Evolutionary conservation across 1,140 invertebrate species (phyloP).

Genomic region (Tetranychus urticae): DNA sequence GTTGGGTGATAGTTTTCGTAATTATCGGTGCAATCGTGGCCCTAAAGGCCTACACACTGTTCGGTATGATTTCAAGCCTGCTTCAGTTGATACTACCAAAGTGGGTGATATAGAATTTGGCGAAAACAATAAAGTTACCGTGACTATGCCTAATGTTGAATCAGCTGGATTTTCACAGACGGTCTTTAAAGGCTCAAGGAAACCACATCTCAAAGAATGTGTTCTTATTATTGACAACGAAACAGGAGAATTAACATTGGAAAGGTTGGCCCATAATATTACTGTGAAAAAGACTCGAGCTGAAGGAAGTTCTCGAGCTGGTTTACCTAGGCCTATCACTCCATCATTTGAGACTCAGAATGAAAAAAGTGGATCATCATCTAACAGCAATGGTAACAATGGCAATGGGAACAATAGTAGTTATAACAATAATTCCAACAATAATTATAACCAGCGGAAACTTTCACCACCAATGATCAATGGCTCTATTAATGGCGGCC

Average conservation of each 20-base stretch:
- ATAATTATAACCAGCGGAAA: neutral
- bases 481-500: neutral
- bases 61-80: constrained; percentile 75
- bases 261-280: constrained; percentile 67
- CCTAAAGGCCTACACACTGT: neutral
- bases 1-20: neutral
- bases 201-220: constrained; percentile 74
- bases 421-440: neutral
- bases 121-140: constrained; percentile 56
- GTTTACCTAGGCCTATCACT: neutral
- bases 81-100: constrained; percentile 73
- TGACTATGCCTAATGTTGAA: constrained; percentile 68
- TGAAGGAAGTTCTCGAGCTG: constrained; percentile 4
- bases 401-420: neutral
- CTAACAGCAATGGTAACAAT: neutral
- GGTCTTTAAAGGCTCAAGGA: constrained; percentile 75
- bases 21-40: constrained; percentile 22
- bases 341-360: neutral
- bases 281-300: constrained; percentile 83
- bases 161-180: constrained; percentile 64
- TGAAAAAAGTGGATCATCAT: neutral
- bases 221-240: constrained; percentile 72
- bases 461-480: neutral
- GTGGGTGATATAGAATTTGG: constrained; percentile 67
- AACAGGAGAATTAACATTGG: constrained; percentile 74